Evolutionary conservation across 2,797 vertebrate genomes (phyloP).

Genomic region (Enteromius trimaculatus): DNA sequence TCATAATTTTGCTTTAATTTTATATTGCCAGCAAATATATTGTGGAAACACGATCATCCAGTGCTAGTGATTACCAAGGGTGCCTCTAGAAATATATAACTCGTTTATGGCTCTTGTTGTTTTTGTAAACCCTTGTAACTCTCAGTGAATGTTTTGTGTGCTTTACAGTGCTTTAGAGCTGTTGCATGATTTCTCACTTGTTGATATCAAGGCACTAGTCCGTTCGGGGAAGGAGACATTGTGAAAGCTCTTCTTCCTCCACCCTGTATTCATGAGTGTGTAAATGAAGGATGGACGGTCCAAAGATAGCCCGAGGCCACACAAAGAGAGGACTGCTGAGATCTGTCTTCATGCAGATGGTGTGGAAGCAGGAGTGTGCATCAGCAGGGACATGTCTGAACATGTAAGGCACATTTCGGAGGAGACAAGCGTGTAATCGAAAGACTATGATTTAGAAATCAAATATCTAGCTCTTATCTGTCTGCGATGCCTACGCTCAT

Average conservation of each 20-base stretch:
- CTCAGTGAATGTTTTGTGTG: not conserved
- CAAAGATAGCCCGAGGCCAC: conserved; percentile 53
- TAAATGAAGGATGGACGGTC: conserved; percentile 40
- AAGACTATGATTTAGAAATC: conserved; percentile 68
- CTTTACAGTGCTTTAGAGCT: not conserved
- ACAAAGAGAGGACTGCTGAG: conserved; percentile 29
- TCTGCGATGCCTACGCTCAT: conserved; percentile 55
- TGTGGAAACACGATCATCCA: not conserved
- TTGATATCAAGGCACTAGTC: not conserved
- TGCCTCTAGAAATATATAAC: not conserved
- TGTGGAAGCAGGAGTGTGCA: conserved; percentile 45
- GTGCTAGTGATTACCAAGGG: not conserved
- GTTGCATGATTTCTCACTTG: not conserved
- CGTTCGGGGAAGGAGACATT: not conserved
- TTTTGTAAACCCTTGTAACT: conserved; percentile 1
- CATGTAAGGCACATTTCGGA: conserved; percentile 62
- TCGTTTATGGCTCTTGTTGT: not conserved
- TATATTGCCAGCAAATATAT: not conserved
- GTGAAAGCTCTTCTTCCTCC: conserved; percentile 21
- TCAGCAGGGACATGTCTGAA: conserved; percentile 65
- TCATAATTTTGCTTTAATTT: not conserved
- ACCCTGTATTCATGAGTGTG: conserved; percentile 38
- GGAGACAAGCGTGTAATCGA: conserved; percentile 55
- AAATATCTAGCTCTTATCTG: conserved; percentile 59
- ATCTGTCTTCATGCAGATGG: conserved; percentile 37